A percentile compares a stretch with the other conserved stretches of the same genome.
Evolutionary conservation across 2,888 invertebrate genomes (phyloP).

Genomic region (Hypselothyrea guttata): DNA sequence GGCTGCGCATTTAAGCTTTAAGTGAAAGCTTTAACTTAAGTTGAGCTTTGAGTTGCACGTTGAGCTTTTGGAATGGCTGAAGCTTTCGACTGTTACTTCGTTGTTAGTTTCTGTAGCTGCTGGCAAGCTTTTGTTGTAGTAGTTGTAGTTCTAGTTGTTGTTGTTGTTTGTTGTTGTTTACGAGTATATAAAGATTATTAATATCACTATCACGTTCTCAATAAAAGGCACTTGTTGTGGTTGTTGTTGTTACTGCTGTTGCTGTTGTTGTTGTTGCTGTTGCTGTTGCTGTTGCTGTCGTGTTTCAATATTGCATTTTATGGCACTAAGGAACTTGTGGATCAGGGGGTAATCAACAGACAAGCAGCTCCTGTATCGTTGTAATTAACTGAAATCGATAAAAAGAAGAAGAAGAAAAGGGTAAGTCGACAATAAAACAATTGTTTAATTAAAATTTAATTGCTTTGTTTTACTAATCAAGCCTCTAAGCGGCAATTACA

Average conservation of each 20-base stretch:
- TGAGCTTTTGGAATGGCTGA: not conserved
- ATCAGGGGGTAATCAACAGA: conserved; percentile 17
- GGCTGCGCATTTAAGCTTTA: too few species aligned
- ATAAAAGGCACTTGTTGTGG: conserved; percentile 55
- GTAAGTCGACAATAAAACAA: too few species aligned
- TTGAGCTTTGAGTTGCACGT: not conserved
- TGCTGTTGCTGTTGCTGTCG: conserved; percentile 7
- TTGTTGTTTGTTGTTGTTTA: conserved; percentile 53
- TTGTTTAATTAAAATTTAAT: conserved; percentile 17
- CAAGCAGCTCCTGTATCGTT: conserved; percentile 51
- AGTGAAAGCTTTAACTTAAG: too few species aligned
- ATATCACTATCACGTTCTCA: conserved; percentile 68
- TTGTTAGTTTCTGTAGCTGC: conserved; percentile 30
- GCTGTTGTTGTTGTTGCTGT: conserved; percentile 18
- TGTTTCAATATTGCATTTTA: conserved; percentile 70
- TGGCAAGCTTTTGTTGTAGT: conserved; percentile 43
- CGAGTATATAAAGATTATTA: conserved; percentile 76
- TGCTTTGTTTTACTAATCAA: not conserved
- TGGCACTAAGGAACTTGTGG: conserved; percentile 73
- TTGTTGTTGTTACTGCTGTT: conserved; percentile 25
- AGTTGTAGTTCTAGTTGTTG: conserved; percentile 28
- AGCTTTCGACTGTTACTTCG: conserved; percentile 4
- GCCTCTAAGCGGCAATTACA: not conserved
- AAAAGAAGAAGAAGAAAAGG: conserved; percentile 15
- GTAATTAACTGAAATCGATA: conserved; percentile 56